Conservation (phyloP, 2,113 vertebrate species). For the Prinia subflava region DNA sequence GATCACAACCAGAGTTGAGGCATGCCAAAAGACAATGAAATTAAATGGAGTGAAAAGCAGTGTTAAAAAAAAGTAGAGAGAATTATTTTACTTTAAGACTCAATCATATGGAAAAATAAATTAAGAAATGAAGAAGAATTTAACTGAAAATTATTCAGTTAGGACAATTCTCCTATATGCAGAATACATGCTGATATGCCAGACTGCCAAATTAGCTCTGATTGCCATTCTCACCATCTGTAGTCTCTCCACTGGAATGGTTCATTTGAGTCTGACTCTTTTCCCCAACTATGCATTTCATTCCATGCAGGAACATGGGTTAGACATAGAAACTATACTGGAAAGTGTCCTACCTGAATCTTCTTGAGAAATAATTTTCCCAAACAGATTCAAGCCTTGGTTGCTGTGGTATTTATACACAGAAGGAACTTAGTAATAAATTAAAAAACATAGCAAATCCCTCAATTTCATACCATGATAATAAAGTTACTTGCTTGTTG, state of each 20-base stretch:
- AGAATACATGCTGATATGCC: background rate
- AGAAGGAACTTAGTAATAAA: background rate
- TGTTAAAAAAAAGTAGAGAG: background rate
- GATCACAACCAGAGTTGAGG: background rate
- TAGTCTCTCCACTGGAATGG: background rate
- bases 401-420: background rate
- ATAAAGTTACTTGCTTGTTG: background rate
- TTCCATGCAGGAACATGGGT: background rate
- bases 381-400: background rate
- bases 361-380: background rate
- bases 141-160: background rate
- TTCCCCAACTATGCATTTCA: background rate
- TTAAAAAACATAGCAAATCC: background rate
- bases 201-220: background rate
- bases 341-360: background rate
- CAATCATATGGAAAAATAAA: background rate
- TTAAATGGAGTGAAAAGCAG: background rate
- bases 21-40: background rate
- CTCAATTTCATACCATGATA: background rate
- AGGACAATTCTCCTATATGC: background rate
- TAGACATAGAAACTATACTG: background rate
- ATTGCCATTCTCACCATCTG: background rate
- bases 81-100: background rate
- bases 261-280: background rate
- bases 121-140: background rate